phyloP scores from a whole-genome alignment of 2,888 invertebrate species.

The Agonopterix arenella region DNA sequence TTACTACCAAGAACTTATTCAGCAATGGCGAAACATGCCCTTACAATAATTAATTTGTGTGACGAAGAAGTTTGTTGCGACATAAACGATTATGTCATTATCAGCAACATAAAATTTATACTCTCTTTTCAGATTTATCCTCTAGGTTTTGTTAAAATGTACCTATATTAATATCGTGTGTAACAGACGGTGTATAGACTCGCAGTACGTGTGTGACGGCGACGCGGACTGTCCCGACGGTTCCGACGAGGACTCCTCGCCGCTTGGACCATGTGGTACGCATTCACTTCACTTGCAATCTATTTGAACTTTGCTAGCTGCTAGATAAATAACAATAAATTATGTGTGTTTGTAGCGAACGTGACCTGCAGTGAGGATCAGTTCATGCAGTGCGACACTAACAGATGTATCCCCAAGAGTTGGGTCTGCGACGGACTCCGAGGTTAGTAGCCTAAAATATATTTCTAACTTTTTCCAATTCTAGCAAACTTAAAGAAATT shows the following conservation, averaged over 20 bases:
- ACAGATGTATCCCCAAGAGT: constrained; percentile 79
- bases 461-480: no score
- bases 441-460: constrained; percentile 29
- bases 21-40: no score
- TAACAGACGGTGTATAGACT: constrained; percentile 81
- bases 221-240: constrained; percentile 85
- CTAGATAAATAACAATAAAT: no score
- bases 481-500: background rate
- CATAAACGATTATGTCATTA: no score
- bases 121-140: no score
- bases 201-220: constrained; percentile 84
- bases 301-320: background rate
- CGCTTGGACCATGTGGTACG: constrained; percentile 79
- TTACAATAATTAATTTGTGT: no score
- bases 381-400: constrained; percentile 79
- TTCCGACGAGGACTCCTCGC: constrained; percentile 82
- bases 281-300: background rate
- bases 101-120: no score
- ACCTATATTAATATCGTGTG: background rate
- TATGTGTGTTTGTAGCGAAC: constrained; percentile 43
- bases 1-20: no score
- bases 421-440: constrained; percentile 81
- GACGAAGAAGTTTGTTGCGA: no score
- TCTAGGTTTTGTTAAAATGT: no score
- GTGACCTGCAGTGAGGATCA: constrained; percentile 67